phyloP scores from a whole-genome alignment of 2,113 vertebrate genomes.

The Crotalus viridis region DNA sequence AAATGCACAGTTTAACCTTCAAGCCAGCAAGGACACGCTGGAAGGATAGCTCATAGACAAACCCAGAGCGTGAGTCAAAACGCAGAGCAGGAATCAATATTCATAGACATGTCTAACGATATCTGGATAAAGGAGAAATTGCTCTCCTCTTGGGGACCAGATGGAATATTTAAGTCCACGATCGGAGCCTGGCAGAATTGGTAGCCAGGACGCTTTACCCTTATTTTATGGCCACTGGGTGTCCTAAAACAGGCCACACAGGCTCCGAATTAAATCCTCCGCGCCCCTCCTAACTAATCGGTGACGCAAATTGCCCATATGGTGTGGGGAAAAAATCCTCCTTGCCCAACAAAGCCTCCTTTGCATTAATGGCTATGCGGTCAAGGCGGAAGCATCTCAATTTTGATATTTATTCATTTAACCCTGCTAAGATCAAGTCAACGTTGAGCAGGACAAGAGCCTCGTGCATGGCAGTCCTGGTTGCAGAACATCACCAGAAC shows the following conservation, averaged over 20 bases:
- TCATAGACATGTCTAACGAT: background rate
- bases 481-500: background rate
- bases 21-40: background rate
- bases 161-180: background rate
- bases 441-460: background rate
- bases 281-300: background rate
- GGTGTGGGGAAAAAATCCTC: no score
- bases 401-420: background rate
- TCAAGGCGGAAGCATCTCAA: background rate
- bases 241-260: background rate
- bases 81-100: background rate
- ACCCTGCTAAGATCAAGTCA: no score
- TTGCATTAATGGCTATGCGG: background rate
- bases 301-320: background rate
- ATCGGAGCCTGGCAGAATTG: background rate
- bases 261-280: background rate
- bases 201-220: background rate
- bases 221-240: background rate
- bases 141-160: background rate
- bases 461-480: background rate
- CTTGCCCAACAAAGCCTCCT: background rate
- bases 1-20: background rate
- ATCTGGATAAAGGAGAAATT: background rate
- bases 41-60: background rate
- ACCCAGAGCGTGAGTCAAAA: background rate